phyloP scores from a whole-genome alignment of 2,797 vertebrate genomes.

The Lutjanus campechanus region DNA sequence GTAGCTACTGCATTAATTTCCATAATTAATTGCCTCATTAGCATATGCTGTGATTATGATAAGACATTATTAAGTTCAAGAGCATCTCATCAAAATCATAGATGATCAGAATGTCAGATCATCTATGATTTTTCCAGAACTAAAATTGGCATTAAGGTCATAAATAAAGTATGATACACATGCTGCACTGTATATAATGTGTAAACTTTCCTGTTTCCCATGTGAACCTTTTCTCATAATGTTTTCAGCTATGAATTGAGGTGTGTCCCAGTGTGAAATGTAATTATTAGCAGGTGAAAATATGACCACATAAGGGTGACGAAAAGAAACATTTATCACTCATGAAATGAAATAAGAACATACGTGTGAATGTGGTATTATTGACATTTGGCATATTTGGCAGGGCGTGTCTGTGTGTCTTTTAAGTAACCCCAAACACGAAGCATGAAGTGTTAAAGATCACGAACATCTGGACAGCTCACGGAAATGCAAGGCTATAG shows the following conservation, averaged over 20 bases:
- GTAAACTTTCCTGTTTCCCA: neutral
- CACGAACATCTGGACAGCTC: neutral
- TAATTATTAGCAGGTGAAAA: neutral
- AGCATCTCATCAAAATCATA: neutral
- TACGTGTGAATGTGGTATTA: neutral
- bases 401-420: neutral
- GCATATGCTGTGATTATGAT: neutral
- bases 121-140: neutral
- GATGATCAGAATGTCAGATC: neutral
- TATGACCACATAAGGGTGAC: neutral
- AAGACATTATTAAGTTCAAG: neutral
- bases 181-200: neutral
- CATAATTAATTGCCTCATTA: neutral
- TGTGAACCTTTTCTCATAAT: neutral
- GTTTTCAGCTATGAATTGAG: neutral
- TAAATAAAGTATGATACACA: neutral
- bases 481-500: neutral
- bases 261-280: neutral
- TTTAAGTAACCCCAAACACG: neutral
- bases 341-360: neutral
- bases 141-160: neutral
- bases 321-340: neutral
- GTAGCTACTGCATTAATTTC: neutral
- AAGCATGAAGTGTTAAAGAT: neutral
- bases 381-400: neutral